These are phyloP conservation scores for Leucozona laternaria DNA, from an alignment of 2,888 invertebrate species.

Conservation along the genomic window DNA sequence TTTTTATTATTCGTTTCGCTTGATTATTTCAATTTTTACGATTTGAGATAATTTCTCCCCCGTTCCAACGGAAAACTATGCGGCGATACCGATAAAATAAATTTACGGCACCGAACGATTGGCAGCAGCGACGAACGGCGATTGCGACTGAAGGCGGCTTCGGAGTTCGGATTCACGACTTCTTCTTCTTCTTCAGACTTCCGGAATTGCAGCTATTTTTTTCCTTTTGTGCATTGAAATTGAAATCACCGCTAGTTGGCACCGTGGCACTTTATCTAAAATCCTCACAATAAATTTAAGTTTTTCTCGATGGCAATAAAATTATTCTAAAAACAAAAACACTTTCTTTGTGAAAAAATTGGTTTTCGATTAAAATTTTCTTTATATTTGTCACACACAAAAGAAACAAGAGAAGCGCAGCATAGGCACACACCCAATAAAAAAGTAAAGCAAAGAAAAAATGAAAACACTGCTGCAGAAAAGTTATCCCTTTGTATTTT, in stretches of 20 bases:
- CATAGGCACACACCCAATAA: constrained; percentile 72
- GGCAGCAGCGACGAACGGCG: constrained; percentile 12
- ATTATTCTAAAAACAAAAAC: not conserved
- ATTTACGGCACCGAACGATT: constrained; percentile 17
- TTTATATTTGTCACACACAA: constrained; percentile 40
- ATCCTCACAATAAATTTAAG: not conserved
- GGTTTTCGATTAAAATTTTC: constrained; percentile 29
- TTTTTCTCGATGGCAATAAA: not conserved
- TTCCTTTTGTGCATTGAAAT: constrained; percentile 71
- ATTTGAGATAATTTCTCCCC: constrained; percentile 30
- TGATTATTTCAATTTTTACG: constrained; percentile 19
- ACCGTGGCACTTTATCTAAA: constrained; percentile 42
- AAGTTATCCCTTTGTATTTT: constrained; percentile 50
- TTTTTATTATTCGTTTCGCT: constrained; percentile 19
- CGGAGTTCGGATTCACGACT: not conserved
- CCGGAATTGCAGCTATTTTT: constrained; percentile 68
- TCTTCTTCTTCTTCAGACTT: constrained; percentile 65
- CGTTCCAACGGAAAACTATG: constrained; percentile 35
- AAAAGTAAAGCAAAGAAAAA: constrained; percentile 36
- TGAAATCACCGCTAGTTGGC: constrained; percentile 49
- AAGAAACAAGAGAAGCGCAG: constrained; percentile 66
- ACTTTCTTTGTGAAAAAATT: constrained; percentile 56
- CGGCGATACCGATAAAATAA: constrained; percentile 28
- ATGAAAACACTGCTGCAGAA: constrained; percentile 58
- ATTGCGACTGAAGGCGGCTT: constrained; percentile 8